A percentile compares a stretch with the other conserved stretches of the same genome.
These are phyloP conservation scores for Sphenopsis melanotis DNA, from an alignment of 2,797 vertebrate genomes.

Conservation along the genomic window DNA sequence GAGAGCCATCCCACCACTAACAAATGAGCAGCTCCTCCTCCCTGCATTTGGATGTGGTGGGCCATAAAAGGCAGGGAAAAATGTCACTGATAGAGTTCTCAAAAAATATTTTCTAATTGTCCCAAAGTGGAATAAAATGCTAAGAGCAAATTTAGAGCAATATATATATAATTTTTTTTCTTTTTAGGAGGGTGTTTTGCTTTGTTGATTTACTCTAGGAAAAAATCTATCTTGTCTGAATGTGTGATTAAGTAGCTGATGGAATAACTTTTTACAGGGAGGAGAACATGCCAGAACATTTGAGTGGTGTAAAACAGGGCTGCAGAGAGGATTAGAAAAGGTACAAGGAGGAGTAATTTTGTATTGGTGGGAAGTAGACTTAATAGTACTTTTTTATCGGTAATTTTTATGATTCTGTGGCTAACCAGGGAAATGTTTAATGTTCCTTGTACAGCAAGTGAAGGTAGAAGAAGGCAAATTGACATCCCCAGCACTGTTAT, in stretches of 20 bases:
- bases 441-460: slow-evolving; percentile 33
- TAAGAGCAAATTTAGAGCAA: not conserved
- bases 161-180: not conserved
- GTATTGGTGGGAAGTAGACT: slow-evolving; percentile 12
- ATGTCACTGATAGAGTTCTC: not conserved
- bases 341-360: slow-evolving; percentile 11
- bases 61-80: not conserved
- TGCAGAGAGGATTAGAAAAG: not conserved
- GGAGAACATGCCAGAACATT: not conserved
- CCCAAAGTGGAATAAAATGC: not conserved
- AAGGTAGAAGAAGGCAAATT: slow-evolving; percentile 34
- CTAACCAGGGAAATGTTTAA: slow-evolving; percentile 47
- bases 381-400: slow-evolving; percentile 42
- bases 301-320: not conserved
- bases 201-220: not conserved
- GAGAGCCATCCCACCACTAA: not conserved
- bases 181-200: not conserved
- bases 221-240: not conserved
- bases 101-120: not conserved
- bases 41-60: not conserved
- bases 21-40: not conserved
- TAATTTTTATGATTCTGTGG: slow-evolving; percentile 49
- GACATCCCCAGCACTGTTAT: slow-evolving; percentile 35
- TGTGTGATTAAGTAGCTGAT: not conserved
- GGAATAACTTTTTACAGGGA: not conserved